phyloP scores from a whole-genome alignment of 2,797 vertebrate species.

The Momotus momota region DNA sequence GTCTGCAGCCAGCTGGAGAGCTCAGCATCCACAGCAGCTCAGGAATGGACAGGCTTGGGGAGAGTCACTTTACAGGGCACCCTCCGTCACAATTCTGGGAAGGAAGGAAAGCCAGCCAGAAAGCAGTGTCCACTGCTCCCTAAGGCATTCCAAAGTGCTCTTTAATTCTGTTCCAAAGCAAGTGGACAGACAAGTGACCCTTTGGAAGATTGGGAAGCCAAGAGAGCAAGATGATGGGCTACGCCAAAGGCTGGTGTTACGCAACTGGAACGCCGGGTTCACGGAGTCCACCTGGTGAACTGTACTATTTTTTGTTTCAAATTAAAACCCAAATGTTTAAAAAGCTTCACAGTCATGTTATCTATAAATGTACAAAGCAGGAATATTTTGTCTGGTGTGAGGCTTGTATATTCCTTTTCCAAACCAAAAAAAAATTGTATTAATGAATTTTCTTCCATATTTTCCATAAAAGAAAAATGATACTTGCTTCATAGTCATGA shows the following conservation, averaged over 20 bases:
- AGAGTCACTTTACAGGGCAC: not conserved
- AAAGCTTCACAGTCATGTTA: not conserved
- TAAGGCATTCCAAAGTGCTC: not conserved
- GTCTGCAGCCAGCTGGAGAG: not conserved
- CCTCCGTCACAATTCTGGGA: not conserved
- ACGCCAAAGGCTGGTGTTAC: not conserved
- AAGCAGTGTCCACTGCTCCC: not conserved
- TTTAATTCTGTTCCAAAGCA: not conserved
- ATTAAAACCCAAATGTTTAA: not conserved
- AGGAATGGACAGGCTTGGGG: fast-evolving
- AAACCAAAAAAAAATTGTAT: fast-evolving
- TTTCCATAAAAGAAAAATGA: not conserved
- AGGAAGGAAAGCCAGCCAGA: not conserved
- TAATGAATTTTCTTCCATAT: not conserved
- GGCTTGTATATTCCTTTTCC: not conserved
- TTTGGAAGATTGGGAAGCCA: not conserved
- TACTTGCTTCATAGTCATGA: not conserved
- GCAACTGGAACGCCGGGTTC: not conserved
- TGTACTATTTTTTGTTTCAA: not conserved
- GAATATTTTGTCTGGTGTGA: not conserved
- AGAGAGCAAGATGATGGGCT: not conserved
- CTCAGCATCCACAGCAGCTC: not conserved
- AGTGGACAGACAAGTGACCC: not conserved
- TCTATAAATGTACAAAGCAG: not conserved
- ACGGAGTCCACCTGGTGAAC: not conserved